A percentile compares a stretch with the other conserved stretches of the same genome.
Conservation (phyloP, 2,113 vertebrate species). For the Tylochromis polylepis region DNA sequence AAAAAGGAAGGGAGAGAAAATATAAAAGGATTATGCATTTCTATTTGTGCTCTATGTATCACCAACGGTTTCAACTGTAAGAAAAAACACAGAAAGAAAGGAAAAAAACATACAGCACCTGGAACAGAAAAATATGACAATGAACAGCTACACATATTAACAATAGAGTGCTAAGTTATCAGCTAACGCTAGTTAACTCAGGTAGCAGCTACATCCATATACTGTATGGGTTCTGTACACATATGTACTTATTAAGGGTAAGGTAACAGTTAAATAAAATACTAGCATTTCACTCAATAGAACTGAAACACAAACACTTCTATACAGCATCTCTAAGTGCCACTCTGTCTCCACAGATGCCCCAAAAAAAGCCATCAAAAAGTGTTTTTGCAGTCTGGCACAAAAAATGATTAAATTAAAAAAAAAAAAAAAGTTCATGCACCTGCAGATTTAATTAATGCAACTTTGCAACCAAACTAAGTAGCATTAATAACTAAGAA, state of each 20-base stretch:
- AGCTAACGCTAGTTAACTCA: not conserved
- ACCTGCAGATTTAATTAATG: not conserved
- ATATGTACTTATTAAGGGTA: not conserved
- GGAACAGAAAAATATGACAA: too few relatives aligned
- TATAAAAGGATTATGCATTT: too few relatives aligned
- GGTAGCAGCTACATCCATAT: not conserved
- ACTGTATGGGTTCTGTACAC: not conserved
- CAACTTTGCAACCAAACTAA: not conserved
- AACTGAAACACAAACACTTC: too few relatives aligned
- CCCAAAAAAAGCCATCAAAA: not conserved
- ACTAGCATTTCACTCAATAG: rapidly evolving
- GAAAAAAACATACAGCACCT: too few relatives aligned
- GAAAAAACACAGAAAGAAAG: too few relatives aligned
- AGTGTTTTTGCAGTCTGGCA: not conserved
- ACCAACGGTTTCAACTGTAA: too few relatives aligned
- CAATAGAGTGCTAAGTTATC: too few relatives aligned
- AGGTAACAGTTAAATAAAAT: not conserved
- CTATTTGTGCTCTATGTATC: too few relatives aligned
- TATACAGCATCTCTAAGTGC: not conserved
- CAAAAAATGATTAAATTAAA: not conserved
- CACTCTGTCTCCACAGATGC: not conserved
- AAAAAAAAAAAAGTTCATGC: not conserved
- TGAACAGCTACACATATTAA: too few relatives aligned
- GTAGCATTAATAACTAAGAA: not conserved
- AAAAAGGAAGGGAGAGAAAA: too few relatives aligned